These are phyloP conservation scores for Metellina segmentata DNA, from an alignment of 2,888 invertebrate genomes.

Conservation along the genomic window DNA sequence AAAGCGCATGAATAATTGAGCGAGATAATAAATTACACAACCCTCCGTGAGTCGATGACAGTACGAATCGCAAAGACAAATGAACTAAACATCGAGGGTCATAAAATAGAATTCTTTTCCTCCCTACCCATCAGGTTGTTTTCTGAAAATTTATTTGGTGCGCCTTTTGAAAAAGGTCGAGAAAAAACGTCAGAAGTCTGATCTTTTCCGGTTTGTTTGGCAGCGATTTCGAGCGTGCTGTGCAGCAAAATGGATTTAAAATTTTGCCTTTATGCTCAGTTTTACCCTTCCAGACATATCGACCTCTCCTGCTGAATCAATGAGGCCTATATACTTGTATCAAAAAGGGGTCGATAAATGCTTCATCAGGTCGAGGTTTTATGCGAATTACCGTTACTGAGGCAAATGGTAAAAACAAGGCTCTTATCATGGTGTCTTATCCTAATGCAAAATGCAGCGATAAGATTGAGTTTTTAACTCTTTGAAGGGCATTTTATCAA, in stretches of 20 bases:
- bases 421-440: neutral
- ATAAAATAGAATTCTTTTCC: slow-evolving; percentile 66
- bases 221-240: slow-evolving; percentile 31
- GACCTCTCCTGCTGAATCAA: neutral
- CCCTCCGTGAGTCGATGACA: slow-evolving; percentile 68
- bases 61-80: slow-evolving; percentile 72
- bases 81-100: slow-evolving; percentile 72
- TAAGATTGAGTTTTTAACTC: neutral
- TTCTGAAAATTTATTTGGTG: slow-evolving; percentile 47
- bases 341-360: neutral
- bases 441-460: neutral
- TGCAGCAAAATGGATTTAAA: slow-evolving; percentile 41
- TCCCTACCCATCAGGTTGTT: slow-evolving; percentile 30
- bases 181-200: slow-evolving; percentile 33
- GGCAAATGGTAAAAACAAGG: neutral
- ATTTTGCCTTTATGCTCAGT: slow-evolving; percentile 30
- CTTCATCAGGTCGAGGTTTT: neutral
- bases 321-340: neutral
- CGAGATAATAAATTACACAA: slow-evolving; percentile 53
- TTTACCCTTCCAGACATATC: neutral
- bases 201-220: slow-evolving; percentile 52
- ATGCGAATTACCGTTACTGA: neutral
- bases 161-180: slow-evolving; percentile 2
- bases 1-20: slow-evolving; percentile 63
- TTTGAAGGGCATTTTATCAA: neutral